These are phyloP conservation scores for Condylura cristata DNA, from an alignment of 2,113 vertebrate genomes.

Conservation along the genomic window DNA sequence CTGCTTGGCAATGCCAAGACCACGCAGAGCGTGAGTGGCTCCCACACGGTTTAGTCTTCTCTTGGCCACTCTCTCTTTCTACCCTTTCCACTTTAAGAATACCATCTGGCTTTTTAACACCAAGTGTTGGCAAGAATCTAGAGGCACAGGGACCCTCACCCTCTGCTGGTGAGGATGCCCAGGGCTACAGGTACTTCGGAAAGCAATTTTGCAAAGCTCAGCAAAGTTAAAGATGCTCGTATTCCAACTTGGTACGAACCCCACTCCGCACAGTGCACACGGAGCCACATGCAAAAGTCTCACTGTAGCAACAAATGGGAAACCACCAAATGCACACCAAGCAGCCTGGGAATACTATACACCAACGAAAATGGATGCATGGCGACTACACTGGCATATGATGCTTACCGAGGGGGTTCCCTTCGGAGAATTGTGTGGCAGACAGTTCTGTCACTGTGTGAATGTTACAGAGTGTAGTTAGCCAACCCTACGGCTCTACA, in stretches of 20 bases:
- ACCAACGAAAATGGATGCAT: background rate
- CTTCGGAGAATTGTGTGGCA: background rate
- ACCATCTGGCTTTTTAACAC: background rate
- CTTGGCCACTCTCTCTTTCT: background rate
- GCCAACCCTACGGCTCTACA: background rate
- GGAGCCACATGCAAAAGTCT: accelerated
- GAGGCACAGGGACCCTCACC: background rate
- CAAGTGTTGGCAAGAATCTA: background rate
- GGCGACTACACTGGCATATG: background rate
- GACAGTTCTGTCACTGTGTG: background rate
- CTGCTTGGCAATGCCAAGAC: accelerated
- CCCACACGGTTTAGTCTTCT: background rate
- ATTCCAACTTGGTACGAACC: background rate
- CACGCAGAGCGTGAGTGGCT: no score
- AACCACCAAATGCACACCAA: background rate
- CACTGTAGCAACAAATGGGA: background rate
- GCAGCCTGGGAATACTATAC: no score
- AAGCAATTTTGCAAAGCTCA: background rate
- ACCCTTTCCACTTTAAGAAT: background rate
- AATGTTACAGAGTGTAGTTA: background rate
- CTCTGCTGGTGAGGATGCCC: background rate
- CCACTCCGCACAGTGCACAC: background rate
- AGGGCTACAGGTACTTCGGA: background rate
- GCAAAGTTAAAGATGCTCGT: background rate
- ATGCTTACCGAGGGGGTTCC: background rate